Evolutionary conservation across 2,888 invertebrate species (phyloP), one percentile per base, ranked within the genome.

Genomic region (Netelia melanura): DNA sequence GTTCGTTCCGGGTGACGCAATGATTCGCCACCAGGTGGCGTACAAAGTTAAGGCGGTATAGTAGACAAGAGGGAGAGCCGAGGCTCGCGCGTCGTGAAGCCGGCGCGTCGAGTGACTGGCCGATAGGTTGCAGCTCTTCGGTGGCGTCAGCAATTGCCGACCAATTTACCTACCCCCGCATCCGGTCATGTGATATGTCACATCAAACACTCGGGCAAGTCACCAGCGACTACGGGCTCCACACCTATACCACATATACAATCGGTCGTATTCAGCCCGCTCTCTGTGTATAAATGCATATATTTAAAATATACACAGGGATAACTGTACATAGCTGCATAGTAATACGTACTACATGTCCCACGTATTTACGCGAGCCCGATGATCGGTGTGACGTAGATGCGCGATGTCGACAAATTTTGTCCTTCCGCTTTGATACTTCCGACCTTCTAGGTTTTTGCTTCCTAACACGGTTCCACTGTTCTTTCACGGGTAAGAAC

Each of bases 151-250:
- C 93, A 93, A 93, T 93, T 93, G 93, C 92, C 91, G 92, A 91
- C 91, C 92, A 93, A 93, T 93, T 93, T 93, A 93, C 93, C 93
- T 93, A 93, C 93, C 93, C 93, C 93, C 93, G 92, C 93, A 93
- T 93, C 93, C 93, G 93, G 93, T 93, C 92, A 92, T 92, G 93
- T 92, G 92, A 92, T 92, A 90, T 90, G 90, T 91, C 90, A 91
- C 90, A 87, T 91, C 91, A 93, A 93, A 92, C 90, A 91, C 89
- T 89, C 89, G 86, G 88, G 88, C 89, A 87, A 88, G 89, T 88
- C 87, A 86, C 89, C 87, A 86, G 87, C 88, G 65, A 65, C 75
- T 76, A 67, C 76, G 67, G 44, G 71, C 78, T 84, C 83, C 78
- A 74, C 84, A 87, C 86, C 86, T 86, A 86, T 79, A 84, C 81